phyloP scores from a whole-genome alignment of 2,113 vertebrate genomes.

The Seriola rivoliana region DNA sequence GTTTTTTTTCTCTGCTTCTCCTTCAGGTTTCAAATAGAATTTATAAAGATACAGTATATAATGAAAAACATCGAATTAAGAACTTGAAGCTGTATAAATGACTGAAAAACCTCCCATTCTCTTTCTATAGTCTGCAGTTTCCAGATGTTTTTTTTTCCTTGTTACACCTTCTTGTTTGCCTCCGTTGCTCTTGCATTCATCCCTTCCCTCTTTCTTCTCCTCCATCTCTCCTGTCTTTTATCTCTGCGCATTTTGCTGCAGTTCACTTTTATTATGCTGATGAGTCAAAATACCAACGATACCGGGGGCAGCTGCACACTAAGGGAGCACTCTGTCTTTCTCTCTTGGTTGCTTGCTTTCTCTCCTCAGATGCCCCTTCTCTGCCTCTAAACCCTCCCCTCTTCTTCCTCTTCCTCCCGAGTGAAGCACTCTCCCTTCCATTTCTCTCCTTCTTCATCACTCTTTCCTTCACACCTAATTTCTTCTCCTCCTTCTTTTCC shows the following conservation, averaged over 20 bases:
- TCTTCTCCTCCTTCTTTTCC: background rate
- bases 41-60: background rate
- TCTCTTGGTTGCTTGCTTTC: constrained; percentile 22
- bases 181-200: constrained; percentile 27
- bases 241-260: constrained; percentile 51
- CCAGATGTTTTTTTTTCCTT: background rate
- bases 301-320: constrained; percentile 43
- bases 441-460: constrained; percentile 9
- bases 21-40: background rate
- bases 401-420: background rate
- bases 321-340: constrained; percentile 24
- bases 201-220: constrained; percentile 5
- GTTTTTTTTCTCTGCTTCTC: background rate
- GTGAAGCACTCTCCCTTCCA: background rate
- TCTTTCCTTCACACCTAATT: constrained; percentile 28
- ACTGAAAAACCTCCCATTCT: background rate
- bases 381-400: constrained; percentile 18
- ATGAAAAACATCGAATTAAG: background rate
- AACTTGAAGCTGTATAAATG: background rate
- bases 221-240: constrained; percentile 48
- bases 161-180: constrained; percentile 1
- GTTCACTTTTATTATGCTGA: constrained; percentile 69
- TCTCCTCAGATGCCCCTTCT: constrained; percentile 48
- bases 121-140: constrained; percentile 1
- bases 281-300: constrained; percentile 55